These are phyloP conservation scores for Manis crassicaudata DNA, from an alignment of 2,797 vertebrate genomes.

Conservation along the genomic window DNA sequence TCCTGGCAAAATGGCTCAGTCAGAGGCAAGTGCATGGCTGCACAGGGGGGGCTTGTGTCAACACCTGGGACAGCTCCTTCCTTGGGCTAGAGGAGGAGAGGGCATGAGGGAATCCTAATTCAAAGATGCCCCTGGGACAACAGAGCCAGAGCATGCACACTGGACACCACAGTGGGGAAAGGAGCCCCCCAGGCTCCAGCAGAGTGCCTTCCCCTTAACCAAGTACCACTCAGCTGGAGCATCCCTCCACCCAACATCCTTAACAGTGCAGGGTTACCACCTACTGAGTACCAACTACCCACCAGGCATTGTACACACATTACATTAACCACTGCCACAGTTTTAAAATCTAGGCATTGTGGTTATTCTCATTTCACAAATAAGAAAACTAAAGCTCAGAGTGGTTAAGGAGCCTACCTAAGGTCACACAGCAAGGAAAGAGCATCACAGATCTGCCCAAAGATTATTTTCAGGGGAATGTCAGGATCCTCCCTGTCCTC, in stretches of 20 bases:
- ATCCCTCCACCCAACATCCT: background rate
- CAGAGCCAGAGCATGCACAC: background rate
- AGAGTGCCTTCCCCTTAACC: background rate
- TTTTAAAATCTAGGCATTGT: background rate
- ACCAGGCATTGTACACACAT: background rate
- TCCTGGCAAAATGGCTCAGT: background rate
- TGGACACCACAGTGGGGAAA: background rate
- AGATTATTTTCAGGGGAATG: background rate
- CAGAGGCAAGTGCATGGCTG: background rate
- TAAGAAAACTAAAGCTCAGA: background rate
- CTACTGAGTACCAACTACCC: background rate
- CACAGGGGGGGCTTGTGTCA: background rate
- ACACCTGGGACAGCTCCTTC: background rate
- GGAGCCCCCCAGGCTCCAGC: background rate
- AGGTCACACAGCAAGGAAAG: background rate
- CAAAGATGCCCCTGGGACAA: background rate
- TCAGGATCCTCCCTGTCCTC: background rate
- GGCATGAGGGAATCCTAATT: too few species aligned
- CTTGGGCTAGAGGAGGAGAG: accelerated
- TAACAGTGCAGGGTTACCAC: background rate
- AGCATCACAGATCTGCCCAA: background rate
- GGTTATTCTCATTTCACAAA: background rate
- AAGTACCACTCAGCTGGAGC: background rate
- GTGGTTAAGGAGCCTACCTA: background rate
- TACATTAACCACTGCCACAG: background rate